Evolutionary conservation across 53 echinoderm and acorn worm species (phyloP).

Genomic region (Hippasteria phrygiana): DNA sequence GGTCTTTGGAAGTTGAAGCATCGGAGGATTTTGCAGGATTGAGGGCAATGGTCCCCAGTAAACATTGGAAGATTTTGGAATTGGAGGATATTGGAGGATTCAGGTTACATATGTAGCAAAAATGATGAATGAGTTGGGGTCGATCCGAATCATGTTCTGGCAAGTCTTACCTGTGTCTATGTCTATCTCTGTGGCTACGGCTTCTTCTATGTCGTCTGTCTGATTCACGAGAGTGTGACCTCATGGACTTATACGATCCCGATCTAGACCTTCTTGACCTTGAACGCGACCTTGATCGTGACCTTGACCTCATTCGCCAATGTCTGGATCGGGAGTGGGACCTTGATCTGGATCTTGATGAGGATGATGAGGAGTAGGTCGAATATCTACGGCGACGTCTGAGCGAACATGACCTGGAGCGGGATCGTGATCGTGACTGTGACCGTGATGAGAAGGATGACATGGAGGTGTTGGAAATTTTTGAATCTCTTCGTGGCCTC

Average conservation of each 20-base stretch:
- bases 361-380: slow-evolving; percentile 47
- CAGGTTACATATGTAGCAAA: too few species aligned
- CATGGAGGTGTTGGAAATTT: background rate
- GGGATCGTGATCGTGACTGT: slow-evolving; percentile 30
- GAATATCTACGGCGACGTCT: slow-evolving; percentile 32
- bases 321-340: slow-evolving; percentile 11
- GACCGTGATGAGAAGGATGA: slow-evolving; percentile 21
- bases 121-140: too few species aligned
- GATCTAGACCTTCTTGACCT: slow-evolving; percentile 13
- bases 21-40: too few species aligned
- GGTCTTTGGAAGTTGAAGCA: too few species aligned
- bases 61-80: too few species aligned
- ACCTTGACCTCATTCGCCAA: slow-evolving; percentile 3
- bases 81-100: too few species aligned
- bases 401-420: slow-evolving; percentile 17
- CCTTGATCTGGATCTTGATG: slow-evolving; percentile 57
- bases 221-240: slow-evolving; percentile 34
- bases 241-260: background rate
- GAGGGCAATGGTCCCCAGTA: too few species aligned
- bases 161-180: background rate
- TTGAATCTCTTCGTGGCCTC: slow-evolving; percentile 4
- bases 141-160: background rate
- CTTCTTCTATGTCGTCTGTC: background rate
- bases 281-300: background rate
- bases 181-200: slow-evolving; percentile 5